Percentiles rank a stretch among this genome's conserved stretches.
These are phyloP conservation scores for Trachelus troglodyta DNA, from an alignment of 2,888 invertebrate species.

Conservation along the genomic window DNA sequence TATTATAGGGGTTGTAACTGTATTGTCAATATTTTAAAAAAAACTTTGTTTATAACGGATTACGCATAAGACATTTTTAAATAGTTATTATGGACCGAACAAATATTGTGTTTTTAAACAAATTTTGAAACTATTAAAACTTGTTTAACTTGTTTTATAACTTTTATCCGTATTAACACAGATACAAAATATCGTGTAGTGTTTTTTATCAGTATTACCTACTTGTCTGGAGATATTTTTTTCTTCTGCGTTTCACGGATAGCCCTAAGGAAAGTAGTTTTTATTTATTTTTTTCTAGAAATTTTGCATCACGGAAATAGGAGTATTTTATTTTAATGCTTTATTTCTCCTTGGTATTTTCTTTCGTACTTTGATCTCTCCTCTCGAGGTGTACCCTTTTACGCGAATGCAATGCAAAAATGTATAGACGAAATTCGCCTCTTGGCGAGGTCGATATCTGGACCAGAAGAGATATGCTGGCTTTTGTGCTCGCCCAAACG, in stretches of 20 bases:
- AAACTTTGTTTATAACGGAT: background rate
- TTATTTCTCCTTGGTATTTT: background rate
- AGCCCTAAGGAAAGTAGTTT: background rate
- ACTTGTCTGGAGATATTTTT: background rate
- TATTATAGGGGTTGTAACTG: too few species aligned
- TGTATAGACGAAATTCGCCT: background rate
- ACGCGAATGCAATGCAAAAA: background rate
- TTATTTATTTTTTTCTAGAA: background rate
- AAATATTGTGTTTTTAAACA: background rate
- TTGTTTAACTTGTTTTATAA: background rate
- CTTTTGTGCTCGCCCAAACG: background rate
- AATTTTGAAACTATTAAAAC: background rate
- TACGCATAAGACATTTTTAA: background rate
- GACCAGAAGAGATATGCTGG: background rate
- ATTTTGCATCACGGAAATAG: background rate
- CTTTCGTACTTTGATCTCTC: background rate
- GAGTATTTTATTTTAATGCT: background rate
- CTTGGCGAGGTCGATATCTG: background rate
- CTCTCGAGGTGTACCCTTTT: background rate
- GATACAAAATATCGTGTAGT: background rate
- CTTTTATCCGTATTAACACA: background rate
- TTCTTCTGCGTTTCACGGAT: background rate
- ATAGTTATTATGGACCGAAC: background rate
- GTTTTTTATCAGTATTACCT: background rate
- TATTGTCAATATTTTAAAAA: too few species aligned